Base-by-base conservation (phyloP, 2,113 vertebrate genomes). In the Monopterus albus region DNA sequence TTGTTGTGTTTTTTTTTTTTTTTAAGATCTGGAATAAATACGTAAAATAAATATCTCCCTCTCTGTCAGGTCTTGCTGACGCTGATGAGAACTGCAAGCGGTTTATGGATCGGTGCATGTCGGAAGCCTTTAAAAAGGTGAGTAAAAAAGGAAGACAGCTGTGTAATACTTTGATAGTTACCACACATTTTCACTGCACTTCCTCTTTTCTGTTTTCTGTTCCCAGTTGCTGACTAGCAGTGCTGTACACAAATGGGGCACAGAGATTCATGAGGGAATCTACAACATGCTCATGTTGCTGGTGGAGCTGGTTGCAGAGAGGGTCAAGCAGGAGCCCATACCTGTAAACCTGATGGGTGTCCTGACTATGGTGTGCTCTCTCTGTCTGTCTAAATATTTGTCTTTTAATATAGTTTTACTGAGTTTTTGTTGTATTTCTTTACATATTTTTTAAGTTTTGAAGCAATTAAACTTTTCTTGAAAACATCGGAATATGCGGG, bases 61-160 rank as follows among this genome's bases (percentile, higher is more conserved):
- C 28, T 87, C 76, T 39, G 51, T 72, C 91, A 99, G 98, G 97
- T 87, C 94, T 99, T 60, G 96, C 96, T 18, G 98, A 99, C 63
- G 96, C 97, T 4, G 98, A 99, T 91, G 97, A 99, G 89, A 99
- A 97, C 86, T 99, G 98, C 87, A 98, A 96, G 89, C 94, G 97
- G 15, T 99, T 99, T 85, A 96, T 97, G 86, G 97, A 99, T 73
- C 94, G 98, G 47, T 99, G 98, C 88, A 99, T 99, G 97, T 96
- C 97, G 23, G 98, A 99, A 92, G 97, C 98, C 82, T 99, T 99
- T 92, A 99, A 99, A 90, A 99, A 99, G 95, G 98, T 98, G 76
- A 91, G 89, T 53, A 5, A 6, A 13, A 2, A 29, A 50, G 23
- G 35, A 20, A 42, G 11, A 3, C 33, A 47, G 23, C 6, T 14